These are phyloP conservation scores for Ephydatia muelleri DNA, from an alignment of 37 sponge, comb jelly and placozoan genomes.

Conservation along the genomic window DNA sequence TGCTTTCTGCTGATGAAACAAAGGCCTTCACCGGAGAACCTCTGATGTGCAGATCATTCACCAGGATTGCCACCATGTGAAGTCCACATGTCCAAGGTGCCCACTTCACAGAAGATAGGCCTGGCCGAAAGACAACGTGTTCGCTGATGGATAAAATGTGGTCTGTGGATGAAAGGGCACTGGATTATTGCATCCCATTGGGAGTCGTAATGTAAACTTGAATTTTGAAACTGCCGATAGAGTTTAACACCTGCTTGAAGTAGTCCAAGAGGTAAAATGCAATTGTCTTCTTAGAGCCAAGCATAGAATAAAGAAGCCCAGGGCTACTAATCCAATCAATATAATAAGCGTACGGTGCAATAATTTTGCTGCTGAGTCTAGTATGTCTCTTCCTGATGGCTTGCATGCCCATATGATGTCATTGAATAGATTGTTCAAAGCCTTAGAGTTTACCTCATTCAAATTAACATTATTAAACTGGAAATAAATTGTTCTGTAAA, in stretches of 20 bases:
- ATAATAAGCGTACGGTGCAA: conserved; percentile 23
- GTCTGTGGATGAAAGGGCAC: not conserved
- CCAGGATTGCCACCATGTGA: conserved; percentile 12
- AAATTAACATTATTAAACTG: not conserved
- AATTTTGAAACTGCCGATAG: not conserved
- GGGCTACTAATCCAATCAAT: conserved; percentile 14
- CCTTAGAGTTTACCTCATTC: not conserved
- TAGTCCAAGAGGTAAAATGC: conserved; percentile 30
- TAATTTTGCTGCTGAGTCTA: not conserved
- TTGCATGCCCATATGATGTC: not conserved
- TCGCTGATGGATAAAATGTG: not conserved
- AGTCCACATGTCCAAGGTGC: conserved; percentile 30
- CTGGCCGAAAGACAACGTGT: no score
- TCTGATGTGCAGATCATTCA: conserved; percentile 23
- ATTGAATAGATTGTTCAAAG: not conserved
- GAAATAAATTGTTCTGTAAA: not conserved
- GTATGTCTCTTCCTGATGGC: not conserved
- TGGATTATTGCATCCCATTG: not conserved
- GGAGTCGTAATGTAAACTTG: not conserved
- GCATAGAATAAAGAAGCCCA: conserved; percentile 30
- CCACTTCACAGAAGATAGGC: conserved; percentile 25
- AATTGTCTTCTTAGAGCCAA: not conserved
- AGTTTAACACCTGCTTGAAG: not conserved
- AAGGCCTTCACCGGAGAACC: conserved; percentile 40
- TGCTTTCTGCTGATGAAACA: not conserved